phyloP scores from a whole-genome alignment of 92 coral and sea anemone species.

The Porites cylindrica region DNA sequence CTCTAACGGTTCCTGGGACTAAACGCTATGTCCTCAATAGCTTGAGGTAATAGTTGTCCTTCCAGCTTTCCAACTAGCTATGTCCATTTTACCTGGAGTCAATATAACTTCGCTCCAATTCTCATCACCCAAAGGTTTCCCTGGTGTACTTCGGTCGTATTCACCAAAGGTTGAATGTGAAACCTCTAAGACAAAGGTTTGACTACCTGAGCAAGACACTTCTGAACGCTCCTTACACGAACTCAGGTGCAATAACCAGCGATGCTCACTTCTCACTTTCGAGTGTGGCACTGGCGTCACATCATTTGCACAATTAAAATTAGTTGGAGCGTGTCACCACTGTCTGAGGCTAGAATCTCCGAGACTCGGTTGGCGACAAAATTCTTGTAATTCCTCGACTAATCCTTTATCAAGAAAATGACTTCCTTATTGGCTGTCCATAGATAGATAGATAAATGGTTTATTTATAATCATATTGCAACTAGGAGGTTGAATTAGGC shows the following conservation, averaged over 20 bases:
- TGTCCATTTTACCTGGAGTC: slow-evolving; percentile 10
- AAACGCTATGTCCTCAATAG: slow-evolving; percentile 34
- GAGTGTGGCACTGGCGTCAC: slow-evolving; percentile 51
- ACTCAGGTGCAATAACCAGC: slow-evolving; percentile 47
- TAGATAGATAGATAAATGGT: background rate
- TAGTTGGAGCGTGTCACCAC: slow-evolving; percentile 52
- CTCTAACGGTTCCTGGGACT: slow-evolving; percentile 23
- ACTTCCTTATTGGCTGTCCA: slow-evolving; percentile 70
- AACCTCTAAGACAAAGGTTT: slow-evolving; percentile 6
- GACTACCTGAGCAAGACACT: slow-evolving; percentile 27
- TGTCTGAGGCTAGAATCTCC: slow-evolving; percentile 36
- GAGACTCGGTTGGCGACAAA: slow-evolving; percentile 57
- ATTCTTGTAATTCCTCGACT: slow-evolving; percentile 52
- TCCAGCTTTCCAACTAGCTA: slow-evolving; percentile 34
- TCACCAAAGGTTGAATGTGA: slow-evolving; percentile 5
- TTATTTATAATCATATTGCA: too few relatives aligned
- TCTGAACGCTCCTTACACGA: slow-evolving; percentile 21
- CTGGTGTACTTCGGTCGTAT: slow-evolving; percentile 28
- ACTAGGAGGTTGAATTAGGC: too few relatives aligned
- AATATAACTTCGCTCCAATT: background rate
- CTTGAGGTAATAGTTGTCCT: slow-evolving; percentile 35
- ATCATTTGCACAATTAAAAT: slow-evolving; percentile 60
- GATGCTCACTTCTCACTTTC: slow-evolving; percentile 40
- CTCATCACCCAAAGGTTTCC: too few relatives aligned
- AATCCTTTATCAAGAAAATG: slow-evolving; percentile 56